Evolutionary conservation across 1,140 invertebrate genomes (phyloP), one percentile per base, ranked within the genome.

Genomic region (Procambarus clarkii): DNA sequence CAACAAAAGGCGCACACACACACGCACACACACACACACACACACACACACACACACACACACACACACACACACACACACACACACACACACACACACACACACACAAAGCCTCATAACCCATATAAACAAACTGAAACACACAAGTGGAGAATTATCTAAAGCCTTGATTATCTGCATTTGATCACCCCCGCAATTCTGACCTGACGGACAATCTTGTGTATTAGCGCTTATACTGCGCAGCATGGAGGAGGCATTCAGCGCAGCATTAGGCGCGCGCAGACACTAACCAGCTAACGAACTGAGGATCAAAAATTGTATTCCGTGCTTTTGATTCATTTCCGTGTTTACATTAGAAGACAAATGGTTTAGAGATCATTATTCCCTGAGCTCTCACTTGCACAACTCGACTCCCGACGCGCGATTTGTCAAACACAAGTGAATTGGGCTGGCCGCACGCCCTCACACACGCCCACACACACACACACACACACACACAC

Each of bases 331-430:
- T 71, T 71, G 69, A 71, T 71, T 71, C 69, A 71, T 71, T 18
- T 24, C n/a, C 69, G 69, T 71, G 69, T 71, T 71, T 71, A 71
- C 69, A 71, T 71, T 71, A 71, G 69, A 71, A 71, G 69, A 71
- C n/a, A 71, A 71, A 71, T 71, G 69, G 69, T 34, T 5, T 71
- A 71, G 69, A n/a, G n/a, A 71, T 71, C 69, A 71, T 71, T 71
- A 71, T 71, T 71, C 18, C n/a, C 3, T 71, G 69, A 34, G 69
- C 69, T 71, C 69, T 71, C 69, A 71, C 69, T 71, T 71, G 69
- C 69, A 71, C n/a, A 18, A 11, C n/a, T n/a, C 21, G 11, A 71
- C 69, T 71, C 24, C 69, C 2, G 69, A 24, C n/a, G n/a, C 18
- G 11, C n/a, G 69, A 71, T 71, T 71, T 71, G 69, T 71, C 69